phyloP scores from a whole-genome alignment of 1,140 invertebrate species.

The Drosophila simulans region DNA sequence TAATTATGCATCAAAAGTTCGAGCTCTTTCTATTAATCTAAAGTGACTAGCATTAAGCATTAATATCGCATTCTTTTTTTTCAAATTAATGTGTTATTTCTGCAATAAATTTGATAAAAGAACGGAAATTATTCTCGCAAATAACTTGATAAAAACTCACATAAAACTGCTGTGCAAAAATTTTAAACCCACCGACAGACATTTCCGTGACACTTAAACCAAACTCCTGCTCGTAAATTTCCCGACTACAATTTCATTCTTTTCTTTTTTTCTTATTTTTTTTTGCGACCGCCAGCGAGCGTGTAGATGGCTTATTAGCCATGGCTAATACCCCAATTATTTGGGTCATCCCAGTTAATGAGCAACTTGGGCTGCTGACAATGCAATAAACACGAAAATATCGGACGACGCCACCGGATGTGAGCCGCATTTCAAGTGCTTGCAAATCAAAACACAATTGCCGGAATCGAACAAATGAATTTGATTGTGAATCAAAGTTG shows the following conservation, averaged over 20 bases:
- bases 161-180: neutral
- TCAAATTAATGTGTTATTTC: too few species aligned
- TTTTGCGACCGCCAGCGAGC: constrained; percentile 6
- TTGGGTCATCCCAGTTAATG: constrained; percentile 38
- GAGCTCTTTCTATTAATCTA: too few species aligned
- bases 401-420: constrained; percentile 11
- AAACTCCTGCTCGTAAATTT: constrained; percentile 18
- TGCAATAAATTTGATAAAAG: neutral
- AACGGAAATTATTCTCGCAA: neutral
- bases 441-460: constrained; percentile 57
- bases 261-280: neutral
- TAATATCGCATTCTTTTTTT: too few species aligned
- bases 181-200: neutral
- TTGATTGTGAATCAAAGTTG: constrained; percentile 52
- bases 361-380: constrained; percentile 26
- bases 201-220: constrained; percentile 12
- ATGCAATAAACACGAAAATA: constrained; percentile 18
- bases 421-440: constrained; percentile 46
- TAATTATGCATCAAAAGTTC: too few species aligned
- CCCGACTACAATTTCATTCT: neutral
- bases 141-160: neutral
- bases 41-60: too few species aligned
- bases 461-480: constrained; percentile 58
- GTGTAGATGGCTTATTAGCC: constrained; percentile 22
- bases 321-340: constrained; percentile 33